Base-by-base conservation (phyloP, 2,113 vertebrate genomes). In the Atlantisia rogersi region DNA sequence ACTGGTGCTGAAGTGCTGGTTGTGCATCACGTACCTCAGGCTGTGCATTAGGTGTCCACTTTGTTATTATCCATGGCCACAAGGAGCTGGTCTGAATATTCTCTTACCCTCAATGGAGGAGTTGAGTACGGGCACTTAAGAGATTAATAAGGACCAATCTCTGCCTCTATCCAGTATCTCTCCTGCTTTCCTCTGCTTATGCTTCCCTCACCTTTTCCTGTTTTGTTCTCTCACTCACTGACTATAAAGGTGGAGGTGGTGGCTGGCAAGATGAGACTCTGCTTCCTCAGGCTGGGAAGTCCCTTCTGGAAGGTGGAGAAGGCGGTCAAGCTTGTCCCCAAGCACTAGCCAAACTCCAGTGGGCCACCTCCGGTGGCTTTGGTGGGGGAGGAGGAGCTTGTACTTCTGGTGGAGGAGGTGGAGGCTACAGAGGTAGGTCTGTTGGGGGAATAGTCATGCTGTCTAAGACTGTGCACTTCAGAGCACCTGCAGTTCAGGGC, bases 341-440 rank as follows among this genome's bases (percentile, higher is more conserved):
- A 25, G 98, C 99, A 46, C 60, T 98, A 95, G 96, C 97, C 69
- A 98, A 98, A 58, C 98, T 99, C 26, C 96, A 96, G 67, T 99
- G 99, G 99, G 97, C 97, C 7, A 99, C 99, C 10, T 98, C 97
- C 1, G 98, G 99, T 42, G 99, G 99, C 32, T 99, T 99, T 86
- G 98, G 99, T 68, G 98, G 98, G 10, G 99, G 99, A 87, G 98
- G 99, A 56, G 99, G 99, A 22, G 98, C 99, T 50, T 99, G 99
- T 96, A 98, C 98, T 28, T 98, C 98, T 12, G 99, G 99, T 63
- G 99, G 99, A 26, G 98, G 99, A 12, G 98, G 99, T 2, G 99
- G 98, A 86, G 99, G 99, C 93, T 99, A 99, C 97, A 98, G 97
- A 98, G 98, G 99, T 99, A 97, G 94, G 85, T 86, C 56, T 81